These are phyloP conservation scores for Graphium colonna DNA, from an alignment of 2,888 invertebrate genomes.

Conservation along the genomic window DNA sequence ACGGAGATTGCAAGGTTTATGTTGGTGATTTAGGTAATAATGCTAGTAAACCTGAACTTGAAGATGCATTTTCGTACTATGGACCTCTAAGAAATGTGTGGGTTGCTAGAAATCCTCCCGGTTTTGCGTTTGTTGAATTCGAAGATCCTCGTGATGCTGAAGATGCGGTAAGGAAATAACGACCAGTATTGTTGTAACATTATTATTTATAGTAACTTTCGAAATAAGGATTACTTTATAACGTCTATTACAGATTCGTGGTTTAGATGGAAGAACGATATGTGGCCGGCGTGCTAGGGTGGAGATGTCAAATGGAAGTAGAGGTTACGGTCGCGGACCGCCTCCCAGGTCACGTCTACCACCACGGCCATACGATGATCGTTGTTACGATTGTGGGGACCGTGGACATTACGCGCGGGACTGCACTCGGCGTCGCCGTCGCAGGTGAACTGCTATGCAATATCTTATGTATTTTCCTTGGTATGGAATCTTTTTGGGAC, in stretches of 20 bases:
- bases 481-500: conserved; percentile 54
- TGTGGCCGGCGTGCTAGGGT: conserved; percentile 95
- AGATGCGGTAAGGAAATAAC: conserved; percentile 86
- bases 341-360: conserved; percentile 81
- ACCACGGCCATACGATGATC: conserved; percentile 94
- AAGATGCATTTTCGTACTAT: conserved; percentile 95
- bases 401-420: conserved; percentile 96
- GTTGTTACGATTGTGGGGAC: conserved; percentile 96
- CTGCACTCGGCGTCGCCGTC: conserved; percentile 87
- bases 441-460: conserved; percentile 53
- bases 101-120: conserved; percentile 98
- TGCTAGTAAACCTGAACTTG: conserved; percentile 95
- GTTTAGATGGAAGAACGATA: conserved; percentile 88
- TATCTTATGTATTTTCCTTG: conserved; percentile 32
- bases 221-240: not conserved
- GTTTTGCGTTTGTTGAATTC: conserved; percentile 96
- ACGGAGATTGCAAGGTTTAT: conserved; percentile 96
- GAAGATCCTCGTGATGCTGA: conserved; percentile 96
- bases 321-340: conserved; percentile 79
- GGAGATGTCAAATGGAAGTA: conserved; percentile 94
- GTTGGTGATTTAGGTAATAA: conserved; percentile 96
- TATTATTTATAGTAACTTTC: not conserved
- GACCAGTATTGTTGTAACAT: not conserved
- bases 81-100: conserved; percentile 96
- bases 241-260: conserved; percentile 61